These are phyloP conservation scores for Piliocolobus tephrosceles DNA, from an alignment of 2,113 vertebrate species.

Conservation along the genomic window DNA sequence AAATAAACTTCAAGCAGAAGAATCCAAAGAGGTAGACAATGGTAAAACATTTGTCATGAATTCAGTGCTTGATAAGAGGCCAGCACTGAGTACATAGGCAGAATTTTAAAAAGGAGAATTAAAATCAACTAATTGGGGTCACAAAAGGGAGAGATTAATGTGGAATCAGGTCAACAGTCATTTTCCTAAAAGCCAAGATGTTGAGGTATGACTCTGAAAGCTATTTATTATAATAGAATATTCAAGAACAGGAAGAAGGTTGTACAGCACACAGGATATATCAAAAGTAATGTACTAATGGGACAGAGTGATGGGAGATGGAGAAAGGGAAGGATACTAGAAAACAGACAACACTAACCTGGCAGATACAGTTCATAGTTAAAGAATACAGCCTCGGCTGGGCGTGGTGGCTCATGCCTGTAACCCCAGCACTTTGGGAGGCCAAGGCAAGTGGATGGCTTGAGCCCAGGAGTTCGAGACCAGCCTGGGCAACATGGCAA, in stretches of 20 bases:
- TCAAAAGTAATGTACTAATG: not conserved
- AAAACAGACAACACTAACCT: not conserved
- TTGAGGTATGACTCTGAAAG: not conserved
- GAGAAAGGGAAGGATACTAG: not conserved
- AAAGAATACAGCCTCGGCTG: not conserved
- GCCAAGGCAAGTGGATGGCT: too few relatives aligned
- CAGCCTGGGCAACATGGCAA: too few relatives aligned
- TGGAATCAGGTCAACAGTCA: not conserved
- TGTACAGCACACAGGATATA: not conserved
- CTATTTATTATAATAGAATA: not conserved
- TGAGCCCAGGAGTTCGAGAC: too few relatives aligned
- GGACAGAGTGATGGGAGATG: not conserved
- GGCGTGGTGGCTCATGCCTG: too few relatives aligned
- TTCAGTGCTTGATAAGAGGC: not conserved
- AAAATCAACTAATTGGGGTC: not conserved
- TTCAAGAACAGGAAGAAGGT: not conserved
- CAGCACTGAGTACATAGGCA: not conserved
- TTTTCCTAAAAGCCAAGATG: not conserved
- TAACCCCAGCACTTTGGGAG: too few relatives aligned
- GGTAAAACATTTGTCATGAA: not conserved
- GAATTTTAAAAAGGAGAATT: not conserved
- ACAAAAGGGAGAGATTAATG: not conserved
- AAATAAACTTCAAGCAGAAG: not conserved
- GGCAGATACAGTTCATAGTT: not conserved
- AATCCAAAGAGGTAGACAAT: not conserved